phyloP scores from a whole-genome alignment of 1,140 invertebrate species.

The Dufourea novaeangliae region DNA sequence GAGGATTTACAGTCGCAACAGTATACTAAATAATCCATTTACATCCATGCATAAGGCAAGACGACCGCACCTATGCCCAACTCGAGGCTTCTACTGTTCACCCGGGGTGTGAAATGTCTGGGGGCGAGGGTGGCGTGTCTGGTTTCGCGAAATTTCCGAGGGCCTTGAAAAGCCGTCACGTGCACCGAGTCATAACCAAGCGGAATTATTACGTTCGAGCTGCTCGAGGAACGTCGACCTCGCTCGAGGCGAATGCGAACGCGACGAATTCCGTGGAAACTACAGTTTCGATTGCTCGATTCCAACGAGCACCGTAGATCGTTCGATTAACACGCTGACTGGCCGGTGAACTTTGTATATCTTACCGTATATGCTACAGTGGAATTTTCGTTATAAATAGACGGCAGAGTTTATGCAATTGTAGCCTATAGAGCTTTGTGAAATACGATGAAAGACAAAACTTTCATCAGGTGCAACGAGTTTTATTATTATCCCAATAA shows the following conservation, averaged over 20 bases:
- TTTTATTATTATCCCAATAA: no score
- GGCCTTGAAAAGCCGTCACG: background rate
- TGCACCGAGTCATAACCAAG: background rate
- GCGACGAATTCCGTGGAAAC: background rate
- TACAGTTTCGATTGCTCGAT: background rate
- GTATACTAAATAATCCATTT: no score
- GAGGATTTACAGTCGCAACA: no score
- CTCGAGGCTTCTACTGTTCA: background rate
- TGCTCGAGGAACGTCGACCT: background rate
- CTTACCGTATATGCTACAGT: no score
- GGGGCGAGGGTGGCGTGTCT: background rate
- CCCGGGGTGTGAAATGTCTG: background rate
- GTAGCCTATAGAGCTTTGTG: no score
- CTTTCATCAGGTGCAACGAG: no score
- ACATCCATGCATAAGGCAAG: no score
- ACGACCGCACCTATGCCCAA: no score
- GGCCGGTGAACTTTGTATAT: no score
- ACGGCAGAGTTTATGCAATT: no score
- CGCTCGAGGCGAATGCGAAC: background rate
- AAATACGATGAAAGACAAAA: no score
- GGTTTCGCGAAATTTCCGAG: background rate
- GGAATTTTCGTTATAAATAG: no score
- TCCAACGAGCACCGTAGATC: background rate
- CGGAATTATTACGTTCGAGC: constrained; percentile 9
- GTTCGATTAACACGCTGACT: constrained; percentile 14